Evolutionary conservation across 2,888 invertebrate species (phyloP).

Genomic region (Sphaeridia pumilis): DNA sequence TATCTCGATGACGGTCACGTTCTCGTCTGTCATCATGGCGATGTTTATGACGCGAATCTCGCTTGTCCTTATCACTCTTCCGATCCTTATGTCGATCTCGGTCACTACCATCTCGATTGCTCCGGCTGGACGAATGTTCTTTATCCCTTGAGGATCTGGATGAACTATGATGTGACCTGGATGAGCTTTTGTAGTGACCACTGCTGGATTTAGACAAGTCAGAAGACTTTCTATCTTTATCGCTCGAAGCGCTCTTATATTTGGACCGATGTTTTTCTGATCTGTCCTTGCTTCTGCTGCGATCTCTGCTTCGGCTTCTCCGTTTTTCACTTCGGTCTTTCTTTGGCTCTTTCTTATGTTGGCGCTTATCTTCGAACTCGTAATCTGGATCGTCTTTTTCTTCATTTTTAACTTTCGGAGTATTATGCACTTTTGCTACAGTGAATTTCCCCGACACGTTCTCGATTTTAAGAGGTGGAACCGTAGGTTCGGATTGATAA

Average conservation of each 20-base stretch:
- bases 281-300: not conserved
- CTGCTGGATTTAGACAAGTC: slow-evolving; percentile 1
- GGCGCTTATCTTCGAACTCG: not conserved
- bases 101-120: slow-evolving; percentile 4
- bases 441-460: slow-evolving; percentile 11
- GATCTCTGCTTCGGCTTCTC: not conserved
- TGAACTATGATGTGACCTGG: slow-evolving; percentile 15
- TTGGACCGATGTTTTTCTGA: not conserved
- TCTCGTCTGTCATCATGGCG: too few species aligned
- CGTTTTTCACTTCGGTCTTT: not conserved
- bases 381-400: not conserved
- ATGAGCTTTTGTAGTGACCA: slow-evolving; percentile 14
- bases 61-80: not conserved
- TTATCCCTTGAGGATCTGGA: slow-evolving; percentile 8
- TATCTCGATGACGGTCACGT: not conserved
- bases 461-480: slow-evolving; percentile 11
- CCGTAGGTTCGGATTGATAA: not conserved
- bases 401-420: not conserved
- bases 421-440: slow-evolving; percentile 4
- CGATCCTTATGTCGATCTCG: slow-evolving; percentile 4
- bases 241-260: slow-evolving; percentile 1
- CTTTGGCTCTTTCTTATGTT: not conserved
- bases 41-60: too few species aligned
- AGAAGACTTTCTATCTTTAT: slow-evolving; percentile 10
- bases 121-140: slow-evolving; percentile 1